Conservation (phyloP, 2,113 vertebrate genomes). For the Dermatemys mawii region DNA sequence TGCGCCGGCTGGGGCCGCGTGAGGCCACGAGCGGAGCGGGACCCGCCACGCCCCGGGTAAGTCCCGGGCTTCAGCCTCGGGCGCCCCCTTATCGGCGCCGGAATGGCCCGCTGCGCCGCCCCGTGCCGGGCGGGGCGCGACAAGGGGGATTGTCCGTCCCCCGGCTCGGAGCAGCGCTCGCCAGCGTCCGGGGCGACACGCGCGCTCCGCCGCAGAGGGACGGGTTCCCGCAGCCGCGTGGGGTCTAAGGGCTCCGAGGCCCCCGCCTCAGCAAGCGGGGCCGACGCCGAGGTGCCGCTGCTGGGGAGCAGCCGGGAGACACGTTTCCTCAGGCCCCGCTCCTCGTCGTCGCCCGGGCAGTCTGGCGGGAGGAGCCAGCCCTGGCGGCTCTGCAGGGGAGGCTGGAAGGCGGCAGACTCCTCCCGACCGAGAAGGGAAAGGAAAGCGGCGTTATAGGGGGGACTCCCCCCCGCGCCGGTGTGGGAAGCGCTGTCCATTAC, state of each 20-base stretch:
- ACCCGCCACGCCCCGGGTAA: conserved; percentile 16
- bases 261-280: neutral
- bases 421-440: neutral
- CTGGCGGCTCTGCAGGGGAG: rapidly evolving
- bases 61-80: no score
- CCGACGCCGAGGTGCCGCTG: neutral
- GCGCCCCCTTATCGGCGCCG: no score
- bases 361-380: neutral
- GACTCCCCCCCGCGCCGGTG: neutral
- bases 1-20: conserved; percentile 53
- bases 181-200: no score
- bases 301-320: neutral
- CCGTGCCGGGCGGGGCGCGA: no score
- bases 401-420: no score
- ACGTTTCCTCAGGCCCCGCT: neutral
- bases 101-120: no score
- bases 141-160: no score
- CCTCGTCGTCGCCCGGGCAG: neutral
- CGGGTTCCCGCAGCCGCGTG: no score
- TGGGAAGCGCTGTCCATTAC: neutral
- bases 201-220: no score
- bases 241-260: neutral
- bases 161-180: no score
- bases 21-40: conserved; percentile 57
- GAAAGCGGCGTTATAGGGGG: neutral